These are phyloP conservation scores for Pteruthius melanotis DNA, from an alignment of 2,113 vertebrate species.

Conservation along the genomic window DNA sequence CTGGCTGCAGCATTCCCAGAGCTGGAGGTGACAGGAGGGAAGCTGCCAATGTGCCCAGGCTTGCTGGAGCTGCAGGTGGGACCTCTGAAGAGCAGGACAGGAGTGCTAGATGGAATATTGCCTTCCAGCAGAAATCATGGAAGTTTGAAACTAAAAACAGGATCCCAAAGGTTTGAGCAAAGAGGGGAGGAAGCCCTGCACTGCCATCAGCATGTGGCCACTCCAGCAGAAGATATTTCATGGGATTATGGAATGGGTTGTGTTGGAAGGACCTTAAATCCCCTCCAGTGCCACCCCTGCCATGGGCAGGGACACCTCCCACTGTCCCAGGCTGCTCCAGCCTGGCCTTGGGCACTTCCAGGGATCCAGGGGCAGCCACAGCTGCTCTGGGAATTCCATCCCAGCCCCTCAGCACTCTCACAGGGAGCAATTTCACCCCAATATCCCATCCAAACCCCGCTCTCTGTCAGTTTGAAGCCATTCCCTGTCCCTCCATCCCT, in stretches of 20 bases:
- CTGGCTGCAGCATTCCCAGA: background rate
- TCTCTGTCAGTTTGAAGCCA: background rate
- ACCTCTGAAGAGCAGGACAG: background rate
- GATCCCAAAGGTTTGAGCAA: background rate
- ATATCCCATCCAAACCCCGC: background rate
- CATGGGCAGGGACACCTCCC: background rate
- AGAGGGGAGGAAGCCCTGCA: background rate
- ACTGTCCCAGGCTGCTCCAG: fast-evolving
- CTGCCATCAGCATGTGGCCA: background rate
- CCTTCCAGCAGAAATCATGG: background rate
- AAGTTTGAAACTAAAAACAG: background rate
- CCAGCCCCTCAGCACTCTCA: background rate
- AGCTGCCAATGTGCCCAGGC: background rate
- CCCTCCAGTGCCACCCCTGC: background rate
- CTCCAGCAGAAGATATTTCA: background rate
- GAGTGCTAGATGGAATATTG: background rate
- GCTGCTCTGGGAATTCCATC: background rate
- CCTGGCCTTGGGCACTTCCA: background rate
- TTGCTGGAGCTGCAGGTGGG: background rate
- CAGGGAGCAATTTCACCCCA: background rate
- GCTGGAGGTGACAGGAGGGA: background rate
- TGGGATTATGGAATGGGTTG: background rate
- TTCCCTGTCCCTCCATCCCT: background rate
- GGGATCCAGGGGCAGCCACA: background rate
- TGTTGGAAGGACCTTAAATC: background rate